phyloP scores from a whole-genome alignment of 2,113 vertebrate species.

The Hippoglossus stenolepis region DNA sequence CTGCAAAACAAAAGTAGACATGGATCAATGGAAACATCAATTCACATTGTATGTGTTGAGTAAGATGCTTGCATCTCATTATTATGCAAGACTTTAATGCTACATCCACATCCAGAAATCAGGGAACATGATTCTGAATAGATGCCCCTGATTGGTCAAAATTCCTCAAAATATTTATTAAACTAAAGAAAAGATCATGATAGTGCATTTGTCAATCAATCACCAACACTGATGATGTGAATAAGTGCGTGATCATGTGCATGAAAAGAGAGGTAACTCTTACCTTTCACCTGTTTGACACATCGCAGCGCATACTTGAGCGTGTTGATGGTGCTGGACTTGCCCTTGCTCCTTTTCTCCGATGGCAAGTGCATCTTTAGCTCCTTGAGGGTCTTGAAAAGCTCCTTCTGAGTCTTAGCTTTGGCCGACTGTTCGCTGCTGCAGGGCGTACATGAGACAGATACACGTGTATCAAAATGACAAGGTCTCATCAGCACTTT shows the following conservation, averaged over 20 bases:
- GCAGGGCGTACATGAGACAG: slow-evolving; percentile 61
- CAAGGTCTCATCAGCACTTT: slow-evolving; percentile 35
- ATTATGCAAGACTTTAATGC: too few relatives aligned
- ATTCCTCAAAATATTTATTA: background rate
- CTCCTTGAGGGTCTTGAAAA: slow-evolving; percentile 91
- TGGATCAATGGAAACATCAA: background rate
- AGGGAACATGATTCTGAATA: background rate
- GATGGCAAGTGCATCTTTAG: slow-evolving; percentile 90
- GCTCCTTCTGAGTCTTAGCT: slow-evolving; percentile 91
- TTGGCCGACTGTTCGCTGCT: slow-evolving; percentile 93
- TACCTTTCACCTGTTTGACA: slow-evolving; percentile 97
- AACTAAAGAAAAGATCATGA: background rate
- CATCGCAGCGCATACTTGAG: slow-evolving; percentile 93
- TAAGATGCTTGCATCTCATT: background rate
- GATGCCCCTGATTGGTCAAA: background rate
- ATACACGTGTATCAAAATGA: slow-evolving; percentile 55
- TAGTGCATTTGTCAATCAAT: too few relatives aligned
- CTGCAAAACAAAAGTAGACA: slow-evolving; percentile 69
- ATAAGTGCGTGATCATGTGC: background rate
- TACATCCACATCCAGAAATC: too few relatives aligned
- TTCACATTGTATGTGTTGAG: background rate
- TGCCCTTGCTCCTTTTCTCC: slow-evolving; percentile 91
- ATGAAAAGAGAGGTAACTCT: slow-evolving; percentile 39
- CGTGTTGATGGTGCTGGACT: slow-evolving; percentile 88
- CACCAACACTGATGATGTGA: background rate